Evolutionary conservation across 2,888 invertebrate genomes (phyloP), one percentile per base, ranked within the genome.

Genomic region (Ormyrus thymus): DNA sequence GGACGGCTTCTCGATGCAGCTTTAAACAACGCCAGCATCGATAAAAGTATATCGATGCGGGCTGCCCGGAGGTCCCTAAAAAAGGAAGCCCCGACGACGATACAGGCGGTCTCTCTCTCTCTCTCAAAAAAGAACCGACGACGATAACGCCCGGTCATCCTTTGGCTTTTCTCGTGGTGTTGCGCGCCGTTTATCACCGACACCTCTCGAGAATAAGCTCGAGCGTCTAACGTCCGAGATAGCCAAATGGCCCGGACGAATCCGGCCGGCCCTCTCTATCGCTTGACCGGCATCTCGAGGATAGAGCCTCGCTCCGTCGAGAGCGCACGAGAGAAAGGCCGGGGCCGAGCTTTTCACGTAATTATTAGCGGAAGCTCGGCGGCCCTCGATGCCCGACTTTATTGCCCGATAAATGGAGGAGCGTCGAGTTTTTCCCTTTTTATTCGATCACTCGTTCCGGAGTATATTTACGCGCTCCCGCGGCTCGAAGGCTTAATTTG

Each of bases 161-260:
- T 81, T 72, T 78, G 78, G 61, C 46, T 58, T 50, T 51, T 65
- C 56, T 48, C 64, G 4, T 61, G 29, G 13, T 13, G 13, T n/a
- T n/a, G 50, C 50, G 43, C 13, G 59, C 71, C 72, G 78, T 78
- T 78, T 78, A 78, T 78, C 78, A 78, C 66, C 61, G 59, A 46
- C 43, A 7, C 9, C 43, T 59, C 61, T 43, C 59, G 68, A 69
- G 51, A 75, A 75, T 75, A 51, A 66, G 43, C 55, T 69, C 61
- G 74, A 13, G 55, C 48, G 77, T 82, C 83, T 84, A 85, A 84
- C 84, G 84, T 83, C 80, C 69, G 79, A 83, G 84, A 85, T 85
- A 85, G 83, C 83, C 84, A 86, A 85, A 87, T 86, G 84, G 84
- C 83, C 83, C 84, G 85, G 84, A 85, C 82, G 84, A 85, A 86